Conservation (phyloP, 2,888 invertebrate genomes). For the Hecatera dysodea region DNA sequence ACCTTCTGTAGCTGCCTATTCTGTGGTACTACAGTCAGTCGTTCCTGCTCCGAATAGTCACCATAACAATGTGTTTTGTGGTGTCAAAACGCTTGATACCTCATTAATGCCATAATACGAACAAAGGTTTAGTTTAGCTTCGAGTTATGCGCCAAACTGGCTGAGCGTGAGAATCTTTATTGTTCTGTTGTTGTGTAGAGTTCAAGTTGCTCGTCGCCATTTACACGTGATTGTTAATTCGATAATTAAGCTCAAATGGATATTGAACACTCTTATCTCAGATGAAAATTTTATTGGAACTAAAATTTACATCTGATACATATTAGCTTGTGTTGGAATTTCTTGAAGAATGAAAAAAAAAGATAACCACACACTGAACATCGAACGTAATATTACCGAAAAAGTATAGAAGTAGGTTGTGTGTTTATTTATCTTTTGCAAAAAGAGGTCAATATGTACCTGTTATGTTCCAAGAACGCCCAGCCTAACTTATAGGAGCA, state of each 20-base stretch:
- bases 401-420: neutral
- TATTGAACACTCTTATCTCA: neutral
- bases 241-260: slow-evolving; percentile 13
- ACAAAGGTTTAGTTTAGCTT: slow-evolving; percentile 59
- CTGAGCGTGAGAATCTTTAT: slow-evolving; percentile 27
- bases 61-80: slow-evolving; percentile 54
- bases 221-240: slow-evolving; percentile 20
- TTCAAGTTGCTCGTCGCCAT: slow-evolving; percentile 28
- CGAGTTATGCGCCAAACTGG: slow-evolving; percentile 38
- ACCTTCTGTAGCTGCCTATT: slow-evolving; percentile 5
- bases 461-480: neutral
- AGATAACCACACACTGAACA: too few relatives aligned
- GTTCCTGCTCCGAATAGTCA: slow-evolving; percentile 35
- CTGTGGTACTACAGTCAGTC: slow-evolving; percentile 15
- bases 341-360: neutral
- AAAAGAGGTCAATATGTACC: too few relatives aligned
- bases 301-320: neutral
- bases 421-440: too few relatives aligned
- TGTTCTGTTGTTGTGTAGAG: slow-evolving; percentile 15
- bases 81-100: slow-evolving; percentile 58
- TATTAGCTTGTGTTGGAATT: neutral
- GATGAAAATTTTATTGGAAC: neutral
- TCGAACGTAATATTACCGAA: too few relatives aligned
- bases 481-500: neutral
- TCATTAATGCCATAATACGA: slow-evolving; percentile 57